Evolutionary conservation across 1,140 invertebrate genomes (phyloP).

Genomic region (Meloidogyne hapla): DNA sequence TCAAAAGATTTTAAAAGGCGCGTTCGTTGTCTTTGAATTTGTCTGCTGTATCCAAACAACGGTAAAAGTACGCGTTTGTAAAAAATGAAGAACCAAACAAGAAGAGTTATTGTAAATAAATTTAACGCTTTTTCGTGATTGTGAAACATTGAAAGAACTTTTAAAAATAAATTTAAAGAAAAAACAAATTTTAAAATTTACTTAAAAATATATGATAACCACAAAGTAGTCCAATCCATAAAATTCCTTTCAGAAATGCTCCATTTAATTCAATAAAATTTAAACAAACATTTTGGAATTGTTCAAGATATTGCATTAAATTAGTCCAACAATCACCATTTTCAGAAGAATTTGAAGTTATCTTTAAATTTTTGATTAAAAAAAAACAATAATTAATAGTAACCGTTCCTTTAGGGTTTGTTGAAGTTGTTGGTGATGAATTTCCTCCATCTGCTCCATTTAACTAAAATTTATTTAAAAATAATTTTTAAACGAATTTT

Average conservation of each 20-base stretch:
- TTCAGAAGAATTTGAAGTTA: neutral
- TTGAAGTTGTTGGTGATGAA: neutral
- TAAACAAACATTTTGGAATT: neutral
- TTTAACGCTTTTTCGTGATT: neutral
- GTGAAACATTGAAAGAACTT: slow-evolving; percentile 13
- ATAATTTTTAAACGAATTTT: neutral
- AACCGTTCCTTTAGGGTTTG: neutral
- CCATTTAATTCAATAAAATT: neutral
- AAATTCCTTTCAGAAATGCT: neutral
- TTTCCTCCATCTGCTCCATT: too few species aligned
- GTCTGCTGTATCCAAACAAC: slow-evolving; percentile 12
- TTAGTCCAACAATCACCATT: neutral
- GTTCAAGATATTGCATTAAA: neutral
- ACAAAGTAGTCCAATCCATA: neutral
- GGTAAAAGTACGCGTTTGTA: slow-evolving; percentile 14
- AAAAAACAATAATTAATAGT: neutral
- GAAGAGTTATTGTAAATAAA: slow-evolving; percentile 5
- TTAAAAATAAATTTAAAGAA: neutral
- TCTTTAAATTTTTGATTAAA: neutral
- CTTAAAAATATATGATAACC: neutral
- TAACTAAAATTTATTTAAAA: neutral
- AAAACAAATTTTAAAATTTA: neutral
- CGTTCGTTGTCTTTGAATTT: neutral
- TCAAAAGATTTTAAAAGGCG: neutral
- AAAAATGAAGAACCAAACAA: slow-evolving; percentile 20